Conservation (phyloP, 2,797 vertebrate species). For the Galago senegalensis region DNA sequence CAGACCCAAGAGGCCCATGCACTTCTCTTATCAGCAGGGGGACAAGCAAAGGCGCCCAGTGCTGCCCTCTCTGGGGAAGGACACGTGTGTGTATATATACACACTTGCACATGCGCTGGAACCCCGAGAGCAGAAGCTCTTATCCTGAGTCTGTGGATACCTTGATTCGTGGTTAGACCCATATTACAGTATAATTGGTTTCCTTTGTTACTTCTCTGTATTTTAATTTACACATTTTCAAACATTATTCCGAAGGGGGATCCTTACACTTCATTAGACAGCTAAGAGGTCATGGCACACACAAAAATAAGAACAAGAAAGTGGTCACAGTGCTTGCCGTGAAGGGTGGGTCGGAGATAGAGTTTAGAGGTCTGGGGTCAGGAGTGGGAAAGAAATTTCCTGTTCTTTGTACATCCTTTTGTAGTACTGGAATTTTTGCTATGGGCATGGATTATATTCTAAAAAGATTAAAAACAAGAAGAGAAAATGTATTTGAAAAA, state of each 20-base stretch:
- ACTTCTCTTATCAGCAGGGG: neutral
- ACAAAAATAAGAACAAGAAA: neutral
- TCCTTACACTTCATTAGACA: neutral
- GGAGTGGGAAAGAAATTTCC: neutral
- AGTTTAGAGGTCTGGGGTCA: neutral
- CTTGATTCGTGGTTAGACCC: neutral
- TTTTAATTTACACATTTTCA: slow-evolving; percentile 33
- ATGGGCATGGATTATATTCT: neutral
- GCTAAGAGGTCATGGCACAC: neutral
- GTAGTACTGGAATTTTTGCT: neutral
- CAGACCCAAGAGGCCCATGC: neutral
- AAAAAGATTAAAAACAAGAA: slow-evolving; percentile 14
- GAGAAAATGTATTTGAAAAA: neutral
- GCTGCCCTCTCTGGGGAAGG: neutral
- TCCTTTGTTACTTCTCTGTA: neutral
- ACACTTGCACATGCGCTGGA: neutral
- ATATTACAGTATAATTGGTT: neutral
- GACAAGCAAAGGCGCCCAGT: neutral
- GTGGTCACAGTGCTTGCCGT: neutral
- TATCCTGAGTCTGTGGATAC: neutral
- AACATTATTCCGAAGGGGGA: neutral
- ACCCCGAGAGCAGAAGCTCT: neutral
- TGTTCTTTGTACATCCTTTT: neutral
- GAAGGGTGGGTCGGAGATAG: neutral
- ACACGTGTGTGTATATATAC: rapidly evolving